phyloP scores from a whole-genome alignment of 2,113 vertebrate genomes.

The Theristicus caerulescens region DNA sequence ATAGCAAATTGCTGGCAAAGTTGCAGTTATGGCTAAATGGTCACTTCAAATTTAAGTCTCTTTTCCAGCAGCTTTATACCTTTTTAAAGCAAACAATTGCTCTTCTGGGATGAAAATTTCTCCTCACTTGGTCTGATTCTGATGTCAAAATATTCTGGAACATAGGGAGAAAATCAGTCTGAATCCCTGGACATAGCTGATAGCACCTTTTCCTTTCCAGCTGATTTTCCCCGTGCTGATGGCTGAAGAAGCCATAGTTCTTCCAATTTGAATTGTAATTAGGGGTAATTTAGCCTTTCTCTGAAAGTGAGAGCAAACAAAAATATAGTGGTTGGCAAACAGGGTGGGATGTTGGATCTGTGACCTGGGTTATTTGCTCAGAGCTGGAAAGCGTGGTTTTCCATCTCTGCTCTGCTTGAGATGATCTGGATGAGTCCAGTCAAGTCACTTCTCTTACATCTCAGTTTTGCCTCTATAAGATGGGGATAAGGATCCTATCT shows the following conservation, averaged over 20 bases:
- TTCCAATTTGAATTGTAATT: neutral
- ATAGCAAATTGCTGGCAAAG: neutral
- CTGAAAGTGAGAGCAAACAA: neutral
- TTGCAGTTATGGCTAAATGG: constrained; percentile 6
- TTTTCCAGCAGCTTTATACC: neutral
- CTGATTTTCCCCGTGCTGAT: neutral
- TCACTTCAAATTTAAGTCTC: neutral
- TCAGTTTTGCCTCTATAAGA: neutral
- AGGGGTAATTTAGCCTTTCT: neutral
- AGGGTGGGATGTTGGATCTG: neutral
- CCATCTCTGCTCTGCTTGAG: neutral
- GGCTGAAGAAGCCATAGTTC: neutral
- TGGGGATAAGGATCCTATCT: neutral
- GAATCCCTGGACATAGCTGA: neutral
- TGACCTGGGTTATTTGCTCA: neutral
- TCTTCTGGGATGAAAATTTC: neutral
- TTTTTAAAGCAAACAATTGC: neutral
- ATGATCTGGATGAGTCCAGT: neutral
- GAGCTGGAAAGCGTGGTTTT: neutral
- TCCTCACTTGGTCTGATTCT: neutral
- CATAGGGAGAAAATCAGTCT: neutral
- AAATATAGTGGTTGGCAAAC: neutral
- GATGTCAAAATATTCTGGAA: neutral
- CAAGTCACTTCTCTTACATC: neutral
- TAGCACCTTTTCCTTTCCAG: neutral